A percentile compares a stretch with the other conserved stretches of the same genome.
phyloP scores from a whole-genome alignment of 2,888 invertebrate genomes.

The Adelphocoris suturalis region DNA sequence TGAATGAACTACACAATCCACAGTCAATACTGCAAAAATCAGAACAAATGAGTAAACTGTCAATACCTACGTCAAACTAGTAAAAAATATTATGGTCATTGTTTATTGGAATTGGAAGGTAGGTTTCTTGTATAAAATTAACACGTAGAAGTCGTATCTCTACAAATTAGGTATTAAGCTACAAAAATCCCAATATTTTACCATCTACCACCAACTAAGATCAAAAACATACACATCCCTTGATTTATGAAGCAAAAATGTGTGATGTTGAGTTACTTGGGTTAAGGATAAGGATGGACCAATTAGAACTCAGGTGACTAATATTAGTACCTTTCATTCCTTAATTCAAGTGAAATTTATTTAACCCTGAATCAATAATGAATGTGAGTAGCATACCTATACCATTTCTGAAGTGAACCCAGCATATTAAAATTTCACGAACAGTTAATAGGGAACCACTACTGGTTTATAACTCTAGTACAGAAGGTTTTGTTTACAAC shows the following conservation, averaged over 20 bases:
- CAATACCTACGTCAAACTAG: too few species aligned
- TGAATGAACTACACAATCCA: too few species aligned
- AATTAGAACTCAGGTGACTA: neutral
- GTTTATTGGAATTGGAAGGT: too few species aligned
- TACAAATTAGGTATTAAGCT: too few species aligned
- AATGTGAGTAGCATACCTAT: slow-evolving; percentile 12
- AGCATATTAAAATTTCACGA: neutral
- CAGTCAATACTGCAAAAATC: too few species aligned
- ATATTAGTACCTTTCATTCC: slow-evolving; percentile 11
- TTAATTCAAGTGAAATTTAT: neutral
- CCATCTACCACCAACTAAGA: neutral
- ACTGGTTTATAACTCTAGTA: neutral
- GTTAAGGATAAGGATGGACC: neutral
- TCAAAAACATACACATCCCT: neutral
- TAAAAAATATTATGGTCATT: too few species aligned
- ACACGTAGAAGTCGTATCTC: too few species aligned
- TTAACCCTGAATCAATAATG: neutral
- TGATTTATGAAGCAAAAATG: neutral
- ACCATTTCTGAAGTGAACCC: neutral
- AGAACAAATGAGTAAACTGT: too few species aligned
- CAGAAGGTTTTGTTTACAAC: neutral
- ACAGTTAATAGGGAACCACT: slow-evolving; percentile 1
- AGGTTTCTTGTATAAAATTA: too few species aligned
- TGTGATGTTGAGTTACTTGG: neutral
- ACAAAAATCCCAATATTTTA: neutral